Evolutionary conservation across 2,113 vertebrate genomes (phyloP).

Genomic region (Tenrec ecaudatus): DNA sequence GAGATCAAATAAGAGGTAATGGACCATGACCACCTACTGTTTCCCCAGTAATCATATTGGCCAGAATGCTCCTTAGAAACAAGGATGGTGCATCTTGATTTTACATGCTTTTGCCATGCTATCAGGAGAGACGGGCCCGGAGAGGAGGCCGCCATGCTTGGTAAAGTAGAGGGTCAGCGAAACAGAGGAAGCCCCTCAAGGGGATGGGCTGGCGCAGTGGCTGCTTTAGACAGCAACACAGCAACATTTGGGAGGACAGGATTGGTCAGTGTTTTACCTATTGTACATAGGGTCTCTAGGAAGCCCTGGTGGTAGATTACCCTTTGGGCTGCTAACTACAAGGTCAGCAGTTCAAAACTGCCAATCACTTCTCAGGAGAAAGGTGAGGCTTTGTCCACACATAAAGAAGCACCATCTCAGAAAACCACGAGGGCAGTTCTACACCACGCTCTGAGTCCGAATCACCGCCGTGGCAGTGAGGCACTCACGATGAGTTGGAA

Average conservation of each 20-base stretch:
- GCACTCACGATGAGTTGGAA: no score
- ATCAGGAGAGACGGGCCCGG: background rate
- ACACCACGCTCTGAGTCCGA: no score
- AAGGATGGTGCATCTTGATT: background rate
- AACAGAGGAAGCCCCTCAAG: background rate
- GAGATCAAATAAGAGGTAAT: constrained; percentile 21
- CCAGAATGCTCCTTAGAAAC: background rate
- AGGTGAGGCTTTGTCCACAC: no score
- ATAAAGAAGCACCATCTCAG: no score
- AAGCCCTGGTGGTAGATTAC: no score
- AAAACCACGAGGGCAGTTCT: no score
- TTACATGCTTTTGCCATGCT: background rate
- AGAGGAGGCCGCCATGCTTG: background rate
- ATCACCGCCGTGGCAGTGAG: no score
- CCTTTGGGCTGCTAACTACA: no score
- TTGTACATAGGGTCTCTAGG: background rate
- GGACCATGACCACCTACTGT: constrained; percentile 7
- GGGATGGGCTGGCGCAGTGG: background rate
- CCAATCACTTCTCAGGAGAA: no score
- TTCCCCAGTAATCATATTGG: constrained; percentile 30
- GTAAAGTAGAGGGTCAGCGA: background rate
- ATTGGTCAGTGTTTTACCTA: background rate
- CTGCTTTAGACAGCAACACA: background rate
- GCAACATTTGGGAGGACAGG: background rate
- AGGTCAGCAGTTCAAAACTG: no score